phyloP scores from a whole-genome alignment of 2,888 invertebrate genomes.

The Sisyra nigra region DNA sequence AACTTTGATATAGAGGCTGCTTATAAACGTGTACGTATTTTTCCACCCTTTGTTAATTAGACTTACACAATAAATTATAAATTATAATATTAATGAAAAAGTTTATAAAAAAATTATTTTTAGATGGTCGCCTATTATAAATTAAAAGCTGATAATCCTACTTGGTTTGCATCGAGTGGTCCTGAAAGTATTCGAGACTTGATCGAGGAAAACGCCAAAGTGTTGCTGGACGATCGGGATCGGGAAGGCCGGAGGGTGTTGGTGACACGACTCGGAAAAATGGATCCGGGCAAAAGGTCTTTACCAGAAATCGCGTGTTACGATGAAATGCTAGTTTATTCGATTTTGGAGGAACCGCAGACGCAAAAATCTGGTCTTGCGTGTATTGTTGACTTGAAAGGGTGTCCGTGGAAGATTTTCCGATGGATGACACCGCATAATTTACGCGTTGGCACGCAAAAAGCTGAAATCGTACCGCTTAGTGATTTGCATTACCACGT shows the following conservation, averaged over 20 bases:
- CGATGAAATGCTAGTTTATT: slow-evolving; percentile 25
- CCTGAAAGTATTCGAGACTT: slow-evolving; percentile 17
- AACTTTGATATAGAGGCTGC: slow-evolving; percentile 22
- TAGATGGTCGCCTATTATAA: slow-evolving; percentile 22
- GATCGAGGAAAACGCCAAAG: slow-evolving; percentile 21
- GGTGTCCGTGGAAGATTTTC: slow-evolving; percentile 18
- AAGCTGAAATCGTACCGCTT: slow-evolving; percentile 18
- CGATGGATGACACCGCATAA: slow-evolving; percentile 23
- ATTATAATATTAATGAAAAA: too few relatives aligned
- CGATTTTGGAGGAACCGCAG: slow-evolving; percentile 20
- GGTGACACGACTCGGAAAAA: slow-evolving; percentile 22
- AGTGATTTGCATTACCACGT: slow-evolving; percentile 21
- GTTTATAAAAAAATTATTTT: slow-evolving; percentile 9
- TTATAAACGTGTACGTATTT: slow-evolving; percentile 20
- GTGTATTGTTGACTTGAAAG: slow-evolving; percentile 22
- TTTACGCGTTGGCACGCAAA: slow-evolving; percentile 16
- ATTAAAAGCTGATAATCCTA: slow-evolving; percentile 19
- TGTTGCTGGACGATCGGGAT: slow-evolving; percentile 20
- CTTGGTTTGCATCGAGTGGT: slow-evolving; percentile 22
- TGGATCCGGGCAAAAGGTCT: slow-evolving; percentile 14
- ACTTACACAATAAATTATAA: too few relatives aligned
- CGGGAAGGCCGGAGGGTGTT: slow-evolving; percentile 23
- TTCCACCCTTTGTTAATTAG: too few relatives aligned
- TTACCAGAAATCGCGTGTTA: slow-evolving; percentile 21
- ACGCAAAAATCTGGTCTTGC: slow-evolving; percentile 23